phyloP scores from a whole-genome alignment of 2,888 invertebrate genomes.

The Endomychus coccineus region DNA sequence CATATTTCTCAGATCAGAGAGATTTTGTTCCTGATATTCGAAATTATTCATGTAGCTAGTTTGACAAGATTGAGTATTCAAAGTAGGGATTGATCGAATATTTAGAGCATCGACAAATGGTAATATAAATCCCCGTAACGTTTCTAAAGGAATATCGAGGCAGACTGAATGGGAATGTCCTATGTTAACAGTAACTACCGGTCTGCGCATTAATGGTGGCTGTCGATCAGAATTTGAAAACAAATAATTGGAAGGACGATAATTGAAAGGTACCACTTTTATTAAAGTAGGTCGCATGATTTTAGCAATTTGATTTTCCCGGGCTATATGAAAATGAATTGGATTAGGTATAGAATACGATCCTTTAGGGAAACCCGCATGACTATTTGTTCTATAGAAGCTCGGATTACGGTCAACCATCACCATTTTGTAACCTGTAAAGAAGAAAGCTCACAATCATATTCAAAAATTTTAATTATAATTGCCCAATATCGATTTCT shows the following conservation, averaged over 20 bases:
- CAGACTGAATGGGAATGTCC: conserved; percentile 31
- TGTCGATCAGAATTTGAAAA: conserved; percentile 19
- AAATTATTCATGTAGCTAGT: conserved; percentile 31
- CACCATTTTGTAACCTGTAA: conserved; percentile 29
- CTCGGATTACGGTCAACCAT: conserved; percentile 8
- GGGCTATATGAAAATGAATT: conserved; percentile 40
- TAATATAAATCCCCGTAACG: conserved; percentile 35
- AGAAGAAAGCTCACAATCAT: conserved; percentile 21
- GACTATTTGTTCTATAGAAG: conserved; percentile 38
- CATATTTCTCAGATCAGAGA: conserved; percentile 15
- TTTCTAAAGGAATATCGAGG: conserved; percentile 34
- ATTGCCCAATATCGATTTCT: conserved; percentile 13
- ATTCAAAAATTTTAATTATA: neutral
- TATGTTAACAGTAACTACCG: conserved; percentile 33
- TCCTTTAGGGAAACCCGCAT: conserved; percentile 40
- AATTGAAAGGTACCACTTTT: conserved; percentile 21
- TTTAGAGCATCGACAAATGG: conserved; percentile 38
- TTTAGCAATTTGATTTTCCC: conserved; percentile 28
- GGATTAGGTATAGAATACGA: conserved; percentile 41
- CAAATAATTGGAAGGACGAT: conserved; percentile 20
- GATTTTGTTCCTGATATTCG: conserved; percentile 8
- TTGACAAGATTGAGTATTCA: conserved; percentile 29
- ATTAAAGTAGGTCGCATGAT: conserved; percentile 32
- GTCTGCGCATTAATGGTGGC: conserved; percentile 6
- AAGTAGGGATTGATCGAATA: conserved; percentile 21